Conservation (phyloP, 2,113 vertebrate genomes). For the Pelobates fuscus region DNA sequence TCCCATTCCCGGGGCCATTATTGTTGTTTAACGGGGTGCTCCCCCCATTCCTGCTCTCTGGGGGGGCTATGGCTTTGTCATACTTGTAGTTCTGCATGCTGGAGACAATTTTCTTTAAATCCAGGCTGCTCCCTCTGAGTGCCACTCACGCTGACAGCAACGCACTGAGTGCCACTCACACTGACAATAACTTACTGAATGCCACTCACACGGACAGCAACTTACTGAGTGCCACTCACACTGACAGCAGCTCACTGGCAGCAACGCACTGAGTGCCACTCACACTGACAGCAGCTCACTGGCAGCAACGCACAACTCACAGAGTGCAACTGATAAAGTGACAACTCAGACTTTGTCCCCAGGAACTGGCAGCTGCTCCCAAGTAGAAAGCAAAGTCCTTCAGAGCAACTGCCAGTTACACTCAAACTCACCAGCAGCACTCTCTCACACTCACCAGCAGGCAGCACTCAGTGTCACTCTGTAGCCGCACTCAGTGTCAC, state of each 20-base stretch:
- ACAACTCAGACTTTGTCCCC: conserved; percentile 14
- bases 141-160: not conserved
- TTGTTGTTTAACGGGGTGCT: conserved; percentile 83
- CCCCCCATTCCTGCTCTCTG: conserved; percentile 93
- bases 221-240: too few relatives aligned
- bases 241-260: too few relatives aligned
- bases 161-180: too few relatives aligned
- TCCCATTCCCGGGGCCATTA: conserved; percentile 76
- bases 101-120: conserved; percentile 43
- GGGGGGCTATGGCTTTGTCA: conserved; percentile 92
- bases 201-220: too few relatives aligned
- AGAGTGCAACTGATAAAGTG: not conserved
- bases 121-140: conserved; percentile 37
- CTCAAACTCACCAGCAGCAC: not conserved
- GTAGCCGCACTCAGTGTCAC: not conserved
- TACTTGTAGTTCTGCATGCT: conserved; percentile 94
- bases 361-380: not conserved
- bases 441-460: not conserved
- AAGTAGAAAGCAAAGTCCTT: conserved; percentile 42
- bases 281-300: too few relatives aligned
- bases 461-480: too few relatives aligned
- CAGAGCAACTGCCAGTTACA: not conserved
- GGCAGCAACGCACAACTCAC: too few relatives aligned
- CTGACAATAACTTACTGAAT: too few relatives aligned
- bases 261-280: too few relatives aligned